Evolutionary conservation across 1,140 invertebrate species (phyloP).

Genomic region (Habropoda laboriosa): DNA sequence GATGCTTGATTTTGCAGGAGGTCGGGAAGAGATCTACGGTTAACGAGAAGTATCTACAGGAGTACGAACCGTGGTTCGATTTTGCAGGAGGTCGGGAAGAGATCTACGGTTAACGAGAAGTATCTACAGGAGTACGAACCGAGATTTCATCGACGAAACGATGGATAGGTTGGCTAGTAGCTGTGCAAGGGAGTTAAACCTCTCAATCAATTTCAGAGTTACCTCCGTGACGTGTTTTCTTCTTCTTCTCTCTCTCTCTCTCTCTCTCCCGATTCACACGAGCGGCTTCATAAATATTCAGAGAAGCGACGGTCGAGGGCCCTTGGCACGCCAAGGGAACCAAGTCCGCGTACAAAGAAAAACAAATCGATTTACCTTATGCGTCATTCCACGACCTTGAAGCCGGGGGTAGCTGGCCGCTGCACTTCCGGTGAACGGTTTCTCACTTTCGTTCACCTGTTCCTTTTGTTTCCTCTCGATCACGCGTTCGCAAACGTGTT

Average conservation of each 20-base stretch:
- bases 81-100: neutral
- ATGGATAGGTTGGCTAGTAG: neutral
- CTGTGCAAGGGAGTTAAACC: neutral
- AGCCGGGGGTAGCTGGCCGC: conserved; percentile 49
- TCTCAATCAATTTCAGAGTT: conserved; percentile 34
- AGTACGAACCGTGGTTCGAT: conserved; percentile 15
- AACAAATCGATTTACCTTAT: conserved; percentile 74
- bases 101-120: too few species aligned
- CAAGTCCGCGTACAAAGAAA: conserved; percentile 5
- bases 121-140: conserved; percentile 49
- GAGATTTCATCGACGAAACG: conserved; percentile 35
- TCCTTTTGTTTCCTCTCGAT: neutral
- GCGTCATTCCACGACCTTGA: conserved; percentile 77
- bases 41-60: neutral
- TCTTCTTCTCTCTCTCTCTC: too few species aligned
- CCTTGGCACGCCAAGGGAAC: neutral
- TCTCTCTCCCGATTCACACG: conserved; percentile 13
- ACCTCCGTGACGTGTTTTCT: conserved; percentile 21
- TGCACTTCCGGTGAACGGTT: conserved; percentile 46
- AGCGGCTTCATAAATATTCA: conserved; percentile 63
- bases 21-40: neutral
- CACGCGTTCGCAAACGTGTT: conserved; percentile 13
- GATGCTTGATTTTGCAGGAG: neutral
- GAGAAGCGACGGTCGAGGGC: neutral
- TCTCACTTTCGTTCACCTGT: conserved; percentile 56